These are phyloP conservation scores for Pteropus alecto DNA, from an alignment of 2,113 vertebrate species.

Conservation along the genomic window DNA sequence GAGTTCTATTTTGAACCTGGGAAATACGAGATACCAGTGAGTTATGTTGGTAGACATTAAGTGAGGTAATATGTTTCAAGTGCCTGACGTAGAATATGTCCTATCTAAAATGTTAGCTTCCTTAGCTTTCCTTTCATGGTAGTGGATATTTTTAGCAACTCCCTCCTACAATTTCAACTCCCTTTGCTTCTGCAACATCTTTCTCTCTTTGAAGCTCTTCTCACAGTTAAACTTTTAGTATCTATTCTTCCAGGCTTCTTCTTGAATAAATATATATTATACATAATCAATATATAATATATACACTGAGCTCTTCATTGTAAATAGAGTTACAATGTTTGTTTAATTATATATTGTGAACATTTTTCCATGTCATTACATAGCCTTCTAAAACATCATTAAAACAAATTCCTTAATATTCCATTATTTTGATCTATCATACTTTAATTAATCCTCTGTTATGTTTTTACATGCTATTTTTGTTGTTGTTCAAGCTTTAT, in stretches of 20 bases:
- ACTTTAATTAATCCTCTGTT: not conserved
- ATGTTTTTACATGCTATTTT: not conserved
- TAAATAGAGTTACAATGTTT: not conserved
- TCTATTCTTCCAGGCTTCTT: not conserved
- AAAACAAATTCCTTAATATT: not conserved
- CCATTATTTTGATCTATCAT: not conserved
- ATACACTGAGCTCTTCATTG: not conserved
- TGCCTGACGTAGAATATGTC: not conserved
- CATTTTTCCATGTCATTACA: not conserved
- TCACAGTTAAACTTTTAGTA: not conserved
- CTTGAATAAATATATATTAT: not conserved
- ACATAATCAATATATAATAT: not conserved
- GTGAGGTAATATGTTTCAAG: not conserved
- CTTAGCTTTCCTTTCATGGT: slow-evolving; percentile 22
- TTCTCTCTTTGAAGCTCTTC: not conserved
- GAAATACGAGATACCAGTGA: not conserved
- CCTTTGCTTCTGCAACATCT: not conserved
- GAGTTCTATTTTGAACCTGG: not conserved
- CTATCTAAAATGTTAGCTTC: not conserved
- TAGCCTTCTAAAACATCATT: not conserved
- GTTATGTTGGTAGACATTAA: not conserved
- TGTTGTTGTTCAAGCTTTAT: not conserved
- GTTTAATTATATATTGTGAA: not conserved
- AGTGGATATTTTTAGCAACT: not conserved
- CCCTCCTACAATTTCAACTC: not conserved